Evolutionary conservation across 2,888 invertebrate genomes (phyloP).

Genomic region (Drosophila robusta): DNA sequence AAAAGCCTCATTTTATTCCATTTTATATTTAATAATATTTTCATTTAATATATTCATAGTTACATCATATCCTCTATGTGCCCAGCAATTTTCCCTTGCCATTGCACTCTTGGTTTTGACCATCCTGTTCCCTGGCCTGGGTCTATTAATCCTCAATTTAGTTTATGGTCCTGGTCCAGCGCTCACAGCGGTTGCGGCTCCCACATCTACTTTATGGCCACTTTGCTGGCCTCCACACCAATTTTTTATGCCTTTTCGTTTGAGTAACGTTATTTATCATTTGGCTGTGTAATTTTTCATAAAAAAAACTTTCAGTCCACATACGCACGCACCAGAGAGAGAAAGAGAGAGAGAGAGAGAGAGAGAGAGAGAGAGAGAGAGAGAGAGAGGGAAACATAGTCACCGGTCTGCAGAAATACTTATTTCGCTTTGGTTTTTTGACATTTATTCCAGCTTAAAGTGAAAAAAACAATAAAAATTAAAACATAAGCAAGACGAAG

Average conservation of each 20-base stretch:
- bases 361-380: background rate
- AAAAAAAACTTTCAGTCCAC: slow-evolving; percentile 52
- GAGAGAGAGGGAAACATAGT: slow-evolving; percentile 5
- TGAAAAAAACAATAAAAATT: slow-evolving; percentile 42
- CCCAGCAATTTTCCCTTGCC: no score
- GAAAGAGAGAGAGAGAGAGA: slow-evolving; percentile 5
- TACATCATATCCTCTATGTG: no score
- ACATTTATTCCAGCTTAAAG: slow-evolving; percentile 55
- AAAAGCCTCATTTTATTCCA: no score
- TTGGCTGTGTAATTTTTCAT: slow-evolving; percentile 81
- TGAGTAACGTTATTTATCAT: slow-evolving; percentile 83
- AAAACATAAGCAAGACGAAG: slow-evolving; percentile 36
- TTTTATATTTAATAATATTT: no score
- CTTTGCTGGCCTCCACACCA: slow-evolving; percentile 18
- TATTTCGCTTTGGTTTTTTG: slow-evolving; percentile 53
- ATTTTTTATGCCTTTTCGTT: slow-evolving; percentile 53
- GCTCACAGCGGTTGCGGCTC: slow-evolving; percentile 37
- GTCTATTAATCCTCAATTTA: slow-evolving; percentile 33
- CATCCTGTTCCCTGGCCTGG: background rate
- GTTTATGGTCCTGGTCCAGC: slow-evolving; percentile 16
- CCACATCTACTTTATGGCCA: slow-evolving; percentile 35
- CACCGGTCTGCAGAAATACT: slow-evolving; percentile 27
- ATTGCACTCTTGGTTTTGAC: no score
- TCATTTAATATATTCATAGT: background rate
- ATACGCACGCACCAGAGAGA: slow-evolving; percentile 38